Conservation (phyloP, 2,888 invertebrate genomes). For the Disparrhopalites patrizii region DNA sequence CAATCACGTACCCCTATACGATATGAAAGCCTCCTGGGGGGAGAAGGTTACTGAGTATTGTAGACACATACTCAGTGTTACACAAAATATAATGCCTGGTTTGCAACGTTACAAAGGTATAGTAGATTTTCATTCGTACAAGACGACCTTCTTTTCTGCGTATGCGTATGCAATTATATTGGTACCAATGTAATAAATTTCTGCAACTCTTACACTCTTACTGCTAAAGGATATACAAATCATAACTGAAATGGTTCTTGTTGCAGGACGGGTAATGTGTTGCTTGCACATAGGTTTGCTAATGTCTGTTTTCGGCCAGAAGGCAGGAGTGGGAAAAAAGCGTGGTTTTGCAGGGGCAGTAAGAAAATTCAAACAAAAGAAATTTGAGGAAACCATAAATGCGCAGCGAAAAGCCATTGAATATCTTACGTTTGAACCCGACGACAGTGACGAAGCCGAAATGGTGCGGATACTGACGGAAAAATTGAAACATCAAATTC, state of each 20-base stretch:
- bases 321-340: neutral
- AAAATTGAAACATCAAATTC: too few species aligned
- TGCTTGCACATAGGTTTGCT: constrained; percentile 26
- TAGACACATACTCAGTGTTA: constrained; percentile 14
- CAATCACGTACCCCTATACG: neutral
- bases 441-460: constrained; percentile 20
- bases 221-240: too few species aligned
- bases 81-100: constrained; percentile 18
- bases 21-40: neutral
- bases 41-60: constrained; percentile 16
- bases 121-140: neutral
- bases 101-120: constrained; percentile 17
- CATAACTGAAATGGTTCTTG: too few species aligned
- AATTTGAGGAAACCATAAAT: constrained; percentile 5
- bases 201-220: too few species aligned
- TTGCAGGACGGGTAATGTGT: constrained; percentile 21
- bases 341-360: neutral
- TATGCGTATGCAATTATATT: too few species aligned
- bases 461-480: constrained; percentile 8
- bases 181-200: too few species aligned
- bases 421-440: constrained; percentile 20
- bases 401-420: constrained; percentile 19
- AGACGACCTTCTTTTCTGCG: too few species aligned
- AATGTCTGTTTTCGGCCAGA: constrained; percentile 2
- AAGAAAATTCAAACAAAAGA: constrained; percentile 1